phyloP scores from a whole-genome alignment of 2,797 vertebrate species.

The Anniella stebbinsi region DNA sequence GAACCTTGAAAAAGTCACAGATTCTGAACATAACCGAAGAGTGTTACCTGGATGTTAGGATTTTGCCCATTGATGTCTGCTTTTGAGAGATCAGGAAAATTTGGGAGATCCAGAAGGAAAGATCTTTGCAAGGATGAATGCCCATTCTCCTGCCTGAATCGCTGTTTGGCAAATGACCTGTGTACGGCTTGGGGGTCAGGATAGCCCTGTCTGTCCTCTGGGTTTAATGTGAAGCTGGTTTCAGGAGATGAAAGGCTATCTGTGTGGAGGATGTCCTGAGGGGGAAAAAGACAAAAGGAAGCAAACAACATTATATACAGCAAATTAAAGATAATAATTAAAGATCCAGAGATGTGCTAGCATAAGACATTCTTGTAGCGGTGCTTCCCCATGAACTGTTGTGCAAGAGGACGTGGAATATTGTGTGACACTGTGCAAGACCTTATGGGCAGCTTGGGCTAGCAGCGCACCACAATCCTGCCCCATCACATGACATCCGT shows the following conservation, averaged over 20 bases:
- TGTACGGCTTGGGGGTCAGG: slow-evolving; percentile 82
- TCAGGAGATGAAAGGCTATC: slow-evolving; percentile 75
- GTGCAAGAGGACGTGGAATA: background rate
- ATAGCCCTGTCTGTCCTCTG: slow-evolving; percentile 78
- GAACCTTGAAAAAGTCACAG: background rate
- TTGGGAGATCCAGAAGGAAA: slow-evolving; percentile 94
- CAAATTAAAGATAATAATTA: background rate
- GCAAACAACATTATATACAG: background rate
- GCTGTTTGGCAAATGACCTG: slow-evolving; percentile 84
- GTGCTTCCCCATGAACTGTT: background rate
- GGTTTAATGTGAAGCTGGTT: slow-evolving; percentile 73
- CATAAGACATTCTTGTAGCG: background rate
- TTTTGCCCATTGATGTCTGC: slow-evolving; percentile 97
- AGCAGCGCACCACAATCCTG: background rate
- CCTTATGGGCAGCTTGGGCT: background rate
- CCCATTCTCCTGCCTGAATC: slow-evolving; percentile 77
- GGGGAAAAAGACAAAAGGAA: slow-evolving; percentile 52
- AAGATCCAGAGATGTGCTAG: too few species aligned
- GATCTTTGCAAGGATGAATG: slow-evolving; percentile 86
- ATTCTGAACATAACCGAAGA: slow-evolving; percentile 25
- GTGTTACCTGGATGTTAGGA: slow-evolving; percentile 95
- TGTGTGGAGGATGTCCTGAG: slow-evolving; percentile 84
- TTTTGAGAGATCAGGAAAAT: slow-evolving; percentile 97
- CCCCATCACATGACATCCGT: background rate
- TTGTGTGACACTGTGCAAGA: background rate